phyloP scores from a whole-genome alignment of 2,113 vertebrate species.

The Hydrolagus affinis region DNA sequence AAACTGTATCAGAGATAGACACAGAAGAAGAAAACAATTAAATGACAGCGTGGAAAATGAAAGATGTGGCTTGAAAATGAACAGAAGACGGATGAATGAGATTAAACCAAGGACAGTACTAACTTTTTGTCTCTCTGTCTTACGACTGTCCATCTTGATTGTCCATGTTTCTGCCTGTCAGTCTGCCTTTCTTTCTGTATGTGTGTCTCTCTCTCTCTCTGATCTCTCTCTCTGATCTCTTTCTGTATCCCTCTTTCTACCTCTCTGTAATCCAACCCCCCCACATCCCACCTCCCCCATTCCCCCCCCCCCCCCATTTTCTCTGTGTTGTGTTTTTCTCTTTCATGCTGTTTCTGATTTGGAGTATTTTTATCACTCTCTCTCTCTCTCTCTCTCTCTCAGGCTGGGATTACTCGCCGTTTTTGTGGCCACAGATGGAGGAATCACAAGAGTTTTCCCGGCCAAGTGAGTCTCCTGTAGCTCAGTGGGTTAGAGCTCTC shows the following conservation, averaged over 20 bases:
- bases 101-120: too few relatives aligned
- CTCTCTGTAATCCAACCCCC: neutral
- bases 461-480: slow-evolving; percentile 75
- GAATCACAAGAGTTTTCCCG: slow-evolving; percentile 87
- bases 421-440: slow-evolving; percentile 87
- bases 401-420: slow-evolving; percentile 93
- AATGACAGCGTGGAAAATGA: too few relatives aligned
- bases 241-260: neutral
- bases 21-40: too few relatives aligned
- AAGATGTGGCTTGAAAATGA: too few relatives aligned
- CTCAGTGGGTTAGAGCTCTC: too few relatives aligned
- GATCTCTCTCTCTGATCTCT: neutral
- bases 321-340: neutral
- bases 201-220: neutral
- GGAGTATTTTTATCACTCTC: neutral
- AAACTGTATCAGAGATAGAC: too few relatives aligned
- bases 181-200: neutral
- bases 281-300: neutral
- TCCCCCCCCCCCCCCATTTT: neutral
- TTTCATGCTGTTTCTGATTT: neutral
- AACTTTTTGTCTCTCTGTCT: neutral
- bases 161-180: neutral
- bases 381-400: slow-evolving; percentile 1
- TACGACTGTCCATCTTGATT: neutral
- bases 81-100: too few relatives aligned